Base-by-base conservation (phyloP, 2,113 vertebrate species). In the Piprites chloris region DNA sequence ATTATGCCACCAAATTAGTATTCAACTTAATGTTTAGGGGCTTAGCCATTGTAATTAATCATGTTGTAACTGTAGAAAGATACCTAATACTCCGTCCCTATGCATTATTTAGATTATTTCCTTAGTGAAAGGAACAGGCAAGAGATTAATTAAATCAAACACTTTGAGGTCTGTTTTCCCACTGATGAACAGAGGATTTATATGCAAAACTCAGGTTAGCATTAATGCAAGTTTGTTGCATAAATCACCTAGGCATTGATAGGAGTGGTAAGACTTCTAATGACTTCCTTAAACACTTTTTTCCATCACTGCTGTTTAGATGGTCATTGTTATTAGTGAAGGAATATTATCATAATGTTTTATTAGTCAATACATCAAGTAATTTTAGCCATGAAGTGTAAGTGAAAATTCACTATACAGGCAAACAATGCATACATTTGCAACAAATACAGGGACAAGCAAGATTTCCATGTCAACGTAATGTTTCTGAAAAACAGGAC, bases 31-130 rank as follows among this genome's bases (percentile, higher is more conserved):
- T 95, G 82, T 97, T 96, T 75, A 41, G 50, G 53, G 84, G 68
- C 44, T 97, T 96, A 97, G 44, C 76, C 59, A 92, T 94, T 96
- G 89, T 86, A 97, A 97, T 97, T 97, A 97, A 97, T 98, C 95
- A 96, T 74, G 46, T 50, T 85, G 71, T 80, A 96, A 95, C 87
- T 94, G 78, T 86, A 95, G 87, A 96, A 97, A 95, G 91, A 95
- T 94, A 92, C 81, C 88, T 97, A 97, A 93, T 94, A 90, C 50
- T n/a, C 59, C 77, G 86, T 93, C 74, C 74, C 58, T 94, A 91
- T 95, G 93, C 72, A 92, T 98, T 98, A 97, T 97, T 97, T 96
- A 96, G 89, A 96, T 93, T 95, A 95, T 96, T 96, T 96, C 69
- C 23, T 8, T 87, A 91, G 69, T 93, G 85, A 97, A 97, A 94